Base-by-base conservation (phyloP, 1,140 invertebrate genomes). In the Drosophila parvula region DNA sequence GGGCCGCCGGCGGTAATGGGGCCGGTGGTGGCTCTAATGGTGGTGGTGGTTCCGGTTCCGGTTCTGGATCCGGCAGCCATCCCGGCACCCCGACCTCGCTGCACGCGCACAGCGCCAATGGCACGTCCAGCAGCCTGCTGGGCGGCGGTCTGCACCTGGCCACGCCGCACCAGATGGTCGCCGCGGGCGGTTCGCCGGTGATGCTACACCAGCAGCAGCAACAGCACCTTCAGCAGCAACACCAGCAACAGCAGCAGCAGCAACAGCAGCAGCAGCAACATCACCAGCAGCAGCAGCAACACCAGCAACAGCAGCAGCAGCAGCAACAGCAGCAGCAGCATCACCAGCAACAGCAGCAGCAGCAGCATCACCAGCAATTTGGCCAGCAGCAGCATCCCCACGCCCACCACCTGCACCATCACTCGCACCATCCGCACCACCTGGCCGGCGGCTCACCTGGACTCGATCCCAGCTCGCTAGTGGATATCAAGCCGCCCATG, bases 401-500 rank as follows among this genome's bases (percentile, higher is more conserved):
- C 58, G 74, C 88, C 50, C 90, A 88, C 28, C 90, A 88, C 73
- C 55, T 89, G 57, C 84, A 89, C 77, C 85, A 92, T 41, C 91
- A 92, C 58, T 83, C 92, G 41, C 91, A 92, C 56, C 89, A 91
- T 65, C 77, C 67, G 71, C 90, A n/a, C 78, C 90, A 53, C 78
- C 90, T 55, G 91, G 88, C 64, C 7, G 84, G 79, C 0, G 40
- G 91, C 77, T 71, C 90, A 78, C 78, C 81, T 28, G 32, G 69
- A 11, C 63, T 86, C 10, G 82, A 86, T 16, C 83, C 90, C 58
- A 89, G 78, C 60, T 74, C 81, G 3, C 47, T 91, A 27, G 78
- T 92, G 4, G 91, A 92, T 22, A 90, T 92, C 0, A 92, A 92
- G 74, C 91, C 91, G n/a, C 90, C 91, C 38, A 86, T 92, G 80